A percentile compares a stretch with the other conserved stretches of the same genome.
Evolutionary conservation across 2,888 invertebrate genomes (phyloP).

Genomic region (Hemithea aestivaria): DNA sequence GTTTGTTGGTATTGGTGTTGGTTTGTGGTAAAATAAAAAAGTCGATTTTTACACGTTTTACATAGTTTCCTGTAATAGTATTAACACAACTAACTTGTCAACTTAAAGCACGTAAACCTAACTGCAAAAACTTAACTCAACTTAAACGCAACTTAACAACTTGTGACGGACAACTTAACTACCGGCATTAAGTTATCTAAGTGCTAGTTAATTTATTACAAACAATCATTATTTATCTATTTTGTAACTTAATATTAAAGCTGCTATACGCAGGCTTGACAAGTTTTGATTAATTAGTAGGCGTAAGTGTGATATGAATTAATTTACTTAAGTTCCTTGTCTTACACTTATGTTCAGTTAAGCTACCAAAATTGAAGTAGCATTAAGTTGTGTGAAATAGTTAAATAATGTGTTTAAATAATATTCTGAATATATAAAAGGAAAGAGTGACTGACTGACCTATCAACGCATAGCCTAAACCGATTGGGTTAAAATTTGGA

Average conservation of each 20-base stretch:
- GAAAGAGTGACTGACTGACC: too few relatives aligned
- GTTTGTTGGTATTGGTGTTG: too few relatives aligned
- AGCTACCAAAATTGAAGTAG: too few relatives aligned
- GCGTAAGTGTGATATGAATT: not conserved
- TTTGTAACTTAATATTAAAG: constrained; percentile 21
- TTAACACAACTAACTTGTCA: too few relatives aligned
- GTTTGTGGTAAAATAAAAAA: too few relatives aligned
- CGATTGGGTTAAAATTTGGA: too few relatives aligned
- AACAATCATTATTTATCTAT: constrained; percentile 44
- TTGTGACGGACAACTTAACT: constrained; percentile 29
- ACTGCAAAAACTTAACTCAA: constrained; percentile 47
- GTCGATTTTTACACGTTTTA: too few relatives aligned
- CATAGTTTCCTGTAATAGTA: too few relatives aligned
- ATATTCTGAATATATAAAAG: too few relatives aligned
- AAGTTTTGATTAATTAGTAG: constrained; percentile 23
- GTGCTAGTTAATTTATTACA: constrained; percentile 48
- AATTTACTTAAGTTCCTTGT: constrained; percentile 2
- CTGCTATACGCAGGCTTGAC: constrained; percentile 12
- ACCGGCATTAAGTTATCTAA: constrained; percentile 38
- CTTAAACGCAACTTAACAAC: constrained; percentile 32
- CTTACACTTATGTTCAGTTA: constrained; percentile 5
- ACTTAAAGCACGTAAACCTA: not conserved
- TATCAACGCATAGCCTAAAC: too few relatives aligned
- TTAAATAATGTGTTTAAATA: too few relatives aligned
- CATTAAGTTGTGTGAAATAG: too few relatives aligned